A percentile compares a stretch with the other conserved stretches of the same genome.
Evolutionary conservation across 2,888 invertebrate species (phyloP).

Genomic region (Sesamia inferens): DNA sequence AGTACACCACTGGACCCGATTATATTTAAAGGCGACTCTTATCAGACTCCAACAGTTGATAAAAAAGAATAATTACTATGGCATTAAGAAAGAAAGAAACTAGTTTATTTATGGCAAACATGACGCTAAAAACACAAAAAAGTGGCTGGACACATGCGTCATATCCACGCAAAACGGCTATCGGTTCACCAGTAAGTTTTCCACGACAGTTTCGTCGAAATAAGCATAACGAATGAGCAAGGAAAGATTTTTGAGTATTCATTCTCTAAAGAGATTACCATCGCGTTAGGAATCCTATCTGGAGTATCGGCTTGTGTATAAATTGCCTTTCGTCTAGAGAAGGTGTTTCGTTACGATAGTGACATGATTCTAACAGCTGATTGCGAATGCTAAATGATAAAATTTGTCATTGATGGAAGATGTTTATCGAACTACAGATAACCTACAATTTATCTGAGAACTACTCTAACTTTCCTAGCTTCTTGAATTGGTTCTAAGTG

Average conservation of each 20-base stretch:
- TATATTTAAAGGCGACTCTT: too few relatives aligned
- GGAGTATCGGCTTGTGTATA: neutral
- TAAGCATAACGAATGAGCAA: neutral
- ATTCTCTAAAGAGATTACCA: neutral
- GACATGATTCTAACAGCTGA: conserved; percentile 39
- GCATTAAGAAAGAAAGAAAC: too few relatives aligned
- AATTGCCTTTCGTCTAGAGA: neutral
- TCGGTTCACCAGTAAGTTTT: too few relatives aligned
- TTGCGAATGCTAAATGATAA: conserved; percentile 39
- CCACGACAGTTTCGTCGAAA: neutral
- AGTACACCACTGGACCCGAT: too few relatives aligned
- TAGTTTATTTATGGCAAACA: too few relatives aligned
- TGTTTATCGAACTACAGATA: conserved; percentile 23
- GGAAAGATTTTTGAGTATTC: neutral
- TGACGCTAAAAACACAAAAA: too few relatives aligned
- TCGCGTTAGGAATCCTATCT: neutral
- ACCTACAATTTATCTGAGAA: neutral
- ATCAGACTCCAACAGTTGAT: too few relatives aligned
- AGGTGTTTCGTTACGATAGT: conserved; percentile 10
- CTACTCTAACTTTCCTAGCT: neutral
- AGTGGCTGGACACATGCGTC: too few relatives aligned
- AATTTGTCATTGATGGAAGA: conserved; percentile 19
- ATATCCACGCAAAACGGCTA: too few relatives aligned
- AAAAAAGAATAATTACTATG: too few relatives aligned
- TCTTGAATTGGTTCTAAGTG: neutral